Evolutionary conservation across 2,113 vertebrate genomes (phyloP).

Genomic region (Sarotherodon lohbergeri): DNA sequence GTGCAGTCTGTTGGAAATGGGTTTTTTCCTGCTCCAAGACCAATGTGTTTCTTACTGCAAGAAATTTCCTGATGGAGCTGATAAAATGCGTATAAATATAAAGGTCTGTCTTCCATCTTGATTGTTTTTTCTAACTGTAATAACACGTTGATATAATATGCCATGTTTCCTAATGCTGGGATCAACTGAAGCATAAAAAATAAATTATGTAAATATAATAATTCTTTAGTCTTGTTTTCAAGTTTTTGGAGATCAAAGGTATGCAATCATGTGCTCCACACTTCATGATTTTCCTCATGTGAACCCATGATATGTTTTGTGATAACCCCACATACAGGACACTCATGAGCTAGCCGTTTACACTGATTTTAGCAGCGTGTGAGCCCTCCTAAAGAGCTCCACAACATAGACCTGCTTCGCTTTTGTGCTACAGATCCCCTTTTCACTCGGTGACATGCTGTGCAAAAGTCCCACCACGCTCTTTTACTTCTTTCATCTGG

Average conservation of each 20-base stretch:
- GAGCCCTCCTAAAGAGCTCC: not conserved
- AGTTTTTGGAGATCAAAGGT: not conserved
- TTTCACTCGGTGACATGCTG: not conserved
- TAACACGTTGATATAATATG: not conserved
- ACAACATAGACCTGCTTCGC: not conserved
- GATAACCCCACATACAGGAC: not conserved
- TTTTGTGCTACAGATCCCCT: not conserved
- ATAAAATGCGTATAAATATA: not conserved
- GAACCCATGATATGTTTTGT: not conserved
- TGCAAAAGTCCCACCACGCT: slow-evolving; percentile 2
- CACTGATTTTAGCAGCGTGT: not conserved
- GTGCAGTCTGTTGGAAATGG: not conserved
- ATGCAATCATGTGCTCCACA: not conserved
- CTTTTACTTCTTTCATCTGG: slow-evolving; percentile 32
- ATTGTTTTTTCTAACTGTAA: not conserved
- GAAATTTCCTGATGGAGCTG: not conserved
- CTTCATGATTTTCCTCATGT: not conserved
- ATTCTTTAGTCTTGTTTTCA: not conserved
- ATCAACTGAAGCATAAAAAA: slow-evolving; percentile 11
- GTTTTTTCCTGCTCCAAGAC: not conserved
- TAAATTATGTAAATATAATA: not conserved
- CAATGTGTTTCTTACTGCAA: not conserved
- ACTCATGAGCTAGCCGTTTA: not conserved
- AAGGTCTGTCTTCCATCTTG: not conserved
- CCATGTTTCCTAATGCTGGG: not conserved